Percentiles rank a stretch among this genome's conserved stretches.
Conservation (phyloP, 2,888 invertebrate species). For the Euphydryas editha region DNA sequence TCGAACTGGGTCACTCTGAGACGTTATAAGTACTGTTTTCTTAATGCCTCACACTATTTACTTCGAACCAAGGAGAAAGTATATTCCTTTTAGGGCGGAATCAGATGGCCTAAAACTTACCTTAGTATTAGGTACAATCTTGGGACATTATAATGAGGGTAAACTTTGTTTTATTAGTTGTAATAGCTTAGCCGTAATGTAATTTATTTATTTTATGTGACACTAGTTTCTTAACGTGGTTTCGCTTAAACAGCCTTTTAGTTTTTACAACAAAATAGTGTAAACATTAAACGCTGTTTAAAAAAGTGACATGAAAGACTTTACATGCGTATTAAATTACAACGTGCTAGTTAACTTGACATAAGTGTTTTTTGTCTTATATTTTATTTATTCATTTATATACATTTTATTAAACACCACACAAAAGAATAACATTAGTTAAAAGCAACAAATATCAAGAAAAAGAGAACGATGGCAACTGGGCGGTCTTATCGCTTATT, state of each 20-base stretch:
- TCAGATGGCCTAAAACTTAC: constrained; percentile 24
- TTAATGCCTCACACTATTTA: constrained; percentile 30
- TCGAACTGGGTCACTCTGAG: constrained; percentile 36
- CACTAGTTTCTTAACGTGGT: background rate
- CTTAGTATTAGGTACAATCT: constrained; percentile 14
- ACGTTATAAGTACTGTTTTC: constrained; percentile 38
- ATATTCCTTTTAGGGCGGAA: constrained; percentile 23
- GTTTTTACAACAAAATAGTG: background rate
- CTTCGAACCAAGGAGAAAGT: constrained; percentile 28
- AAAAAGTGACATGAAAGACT: too few species aligned
- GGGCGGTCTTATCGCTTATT: too few species aligned
- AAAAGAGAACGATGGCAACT: too few species aligned
- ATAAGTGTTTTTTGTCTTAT: too few species aligned
- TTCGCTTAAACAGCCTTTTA: background rate
- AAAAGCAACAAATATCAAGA: too few species aligned
- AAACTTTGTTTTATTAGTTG: background rate
- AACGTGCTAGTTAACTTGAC: too few species aligned
- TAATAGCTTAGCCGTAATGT: background rate
- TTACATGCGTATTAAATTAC: too few species aligned
- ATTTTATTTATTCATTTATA: too few species aligned
- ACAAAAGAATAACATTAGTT: too few species aligned
- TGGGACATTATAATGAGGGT: background rate
- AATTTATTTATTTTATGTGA: background rate
- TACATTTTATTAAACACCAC: too few species aligned
- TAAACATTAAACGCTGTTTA: background rate